These are phyloP conservation scores for Sorex araneus DNA, from an alignment of 2,113 vertebrate genomes.

Conservation along the genomic window DNA sequence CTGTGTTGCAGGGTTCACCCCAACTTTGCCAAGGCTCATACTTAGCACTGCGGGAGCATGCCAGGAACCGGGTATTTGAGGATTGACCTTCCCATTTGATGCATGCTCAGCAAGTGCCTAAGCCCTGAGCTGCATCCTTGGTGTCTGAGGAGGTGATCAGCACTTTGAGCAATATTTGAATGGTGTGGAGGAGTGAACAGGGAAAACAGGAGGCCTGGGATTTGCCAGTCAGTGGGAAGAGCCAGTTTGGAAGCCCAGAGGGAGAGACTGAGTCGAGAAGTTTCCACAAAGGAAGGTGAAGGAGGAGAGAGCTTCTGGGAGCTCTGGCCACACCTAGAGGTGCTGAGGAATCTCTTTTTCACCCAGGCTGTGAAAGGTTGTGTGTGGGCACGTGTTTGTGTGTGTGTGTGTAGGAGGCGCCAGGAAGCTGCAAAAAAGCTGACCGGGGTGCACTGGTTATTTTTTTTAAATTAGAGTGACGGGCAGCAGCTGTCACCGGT, in stretches of 20 bases:
- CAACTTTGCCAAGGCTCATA: too few species aligned
- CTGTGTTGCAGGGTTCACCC: too few species aligned
- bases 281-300: neutral
- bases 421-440: constrained; percentile 70
- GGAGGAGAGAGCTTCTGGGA: neutral
- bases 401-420: constrained; percentile 18
- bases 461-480: constrained; percentile 86
- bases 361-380: constrained; percentile 56
- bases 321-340: fast-evolving
- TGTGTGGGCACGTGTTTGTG: neutral
- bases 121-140: neutral
- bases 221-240: neutral
- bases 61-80: too few species aligned
- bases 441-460: constrained; percentile 65
- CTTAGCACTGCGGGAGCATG: too few species aligned
- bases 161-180: neutral
- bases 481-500: constrained; percentile 82
- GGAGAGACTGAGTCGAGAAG: neutral
- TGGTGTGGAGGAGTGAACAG: neutral
- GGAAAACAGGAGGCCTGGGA: neutral
- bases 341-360: neutral
- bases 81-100: too few species aligned
- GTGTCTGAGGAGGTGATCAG: neutral
- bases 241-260: neutral
- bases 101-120: too few species aligned